Conservation (phyloP, 2,797 vertebrate species). For the Pelodytes ibericus region DNA sequence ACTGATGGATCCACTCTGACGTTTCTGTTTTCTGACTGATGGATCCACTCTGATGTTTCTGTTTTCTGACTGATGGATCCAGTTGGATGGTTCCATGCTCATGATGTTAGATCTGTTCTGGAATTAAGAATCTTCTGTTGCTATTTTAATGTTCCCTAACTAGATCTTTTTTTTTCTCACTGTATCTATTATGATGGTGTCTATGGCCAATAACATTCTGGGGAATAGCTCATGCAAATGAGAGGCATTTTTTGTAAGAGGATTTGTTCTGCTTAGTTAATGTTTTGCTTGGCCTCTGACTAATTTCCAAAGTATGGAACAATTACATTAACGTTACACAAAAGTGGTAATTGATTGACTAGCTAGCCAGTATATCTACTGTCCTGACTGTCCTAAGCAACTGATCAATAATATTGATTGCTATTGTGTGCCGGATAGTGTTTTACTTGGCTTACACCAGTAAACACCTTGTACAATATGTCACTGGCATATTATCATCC, state of each 20-base stretch:
- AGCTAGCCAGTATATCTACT: not conserved
- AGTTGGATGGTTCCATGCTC: no score
- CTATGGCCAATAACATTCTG: no score
- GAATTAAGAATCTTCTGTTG: no score
- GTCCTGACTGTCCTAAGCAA: slow-evolving; percentile 8
- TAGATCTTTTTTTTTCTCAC: no score
- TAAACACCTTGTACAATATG: not conserved
- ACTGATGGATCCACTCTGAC: no score
- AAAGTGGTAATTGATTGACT: slow-evolving; percentile 24
- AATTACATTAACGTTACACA: not conserved
- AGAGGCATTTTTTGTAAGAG: not conserved
- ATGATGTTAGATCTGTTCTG: no score
- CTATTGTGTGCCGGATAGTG: slow-evolving; percentile 13
- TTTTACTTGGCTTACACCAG: slow-evolving; percentile 12
- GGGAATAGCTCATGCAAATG: not conserved
- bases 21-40: no score
- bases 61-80: no score
- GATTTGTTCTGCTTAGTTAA: not conserved
- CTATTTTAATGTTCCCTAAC: no score
- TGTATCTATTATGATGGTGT: no score
- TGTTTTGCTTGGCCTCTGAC: not conserved
- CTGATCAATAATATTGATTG: slow-evolving; percentile 42
- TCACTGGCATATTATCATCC: slow-evolving; percentile 12
- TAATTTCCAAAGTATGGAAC: not conserved
- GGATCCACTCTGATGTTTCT: not conserved